Conservation (phyloP, 2,888 invertebrate species). For the Nudaria mundana region DNA sequence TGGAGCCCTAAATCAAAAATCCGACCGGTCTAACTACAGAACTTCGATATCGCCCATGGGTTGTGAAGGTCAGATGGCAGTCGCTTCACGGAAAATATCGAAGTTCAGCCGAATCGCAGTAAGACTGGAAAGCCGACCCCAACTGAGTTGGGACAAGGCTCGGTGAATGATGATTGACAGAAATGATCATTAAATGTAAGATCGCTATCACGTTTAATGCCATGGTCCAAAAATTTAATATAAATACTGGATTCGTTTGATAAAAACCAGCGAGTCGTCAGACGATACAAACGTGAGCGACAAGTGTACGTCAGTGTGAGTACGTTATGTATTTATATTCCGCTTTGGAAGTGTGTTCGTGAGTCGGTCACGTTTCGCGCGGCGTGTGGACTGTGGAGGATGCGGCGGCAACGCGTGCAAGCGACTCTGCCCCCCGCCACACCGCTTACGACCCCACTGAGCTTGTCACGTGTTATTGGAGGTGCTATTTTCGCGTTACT, state of each 20-base stretch:
- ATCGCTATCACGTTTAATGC: background rate
- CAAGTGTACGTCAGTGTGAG: constrained; percentile 16
- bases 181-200: too few relatives aligned
- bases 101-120: too few relatives aligned
- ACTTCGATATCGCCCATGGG: too few relatives aligned
- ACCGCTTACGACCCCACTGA: constrained; percentile 22
- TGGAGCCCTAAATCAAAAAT: too few relatives aligned
- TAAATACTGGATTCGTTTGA: constrained; percentile 15
- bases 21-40: too few relatives aligned
- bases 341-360: constrained; percentile 17
- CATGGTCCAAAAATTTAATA: background rate
- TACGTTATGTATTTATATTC: constrained; percentile 1
- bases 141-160: too few relatives aligned
- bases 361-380: constrained; percentile 67
- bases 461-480: constrained; percentile 44
- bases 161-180: too few relatives aligned
- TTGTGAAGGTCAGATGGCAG: too few relatives aligned
- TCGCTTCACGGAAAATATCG: too few relatives aligned
- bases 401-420: constrained; percentile 47
- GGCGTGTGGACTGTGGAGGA: constrained; percentile 70
- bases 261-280: constrained; percentile 32
- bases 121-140: too few relatives aligned
- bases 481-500: constrained; percentile 60
- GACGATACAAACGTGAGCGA: constrained; percentile 48
- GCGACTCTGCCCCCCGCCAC: constrained; percentile 27